Evolutionary conservation across 2,888 invertebrate species (phyloP), one percentile per base, ranked within the genome.

Genomic region (Lutraria lutraria): DNA sequence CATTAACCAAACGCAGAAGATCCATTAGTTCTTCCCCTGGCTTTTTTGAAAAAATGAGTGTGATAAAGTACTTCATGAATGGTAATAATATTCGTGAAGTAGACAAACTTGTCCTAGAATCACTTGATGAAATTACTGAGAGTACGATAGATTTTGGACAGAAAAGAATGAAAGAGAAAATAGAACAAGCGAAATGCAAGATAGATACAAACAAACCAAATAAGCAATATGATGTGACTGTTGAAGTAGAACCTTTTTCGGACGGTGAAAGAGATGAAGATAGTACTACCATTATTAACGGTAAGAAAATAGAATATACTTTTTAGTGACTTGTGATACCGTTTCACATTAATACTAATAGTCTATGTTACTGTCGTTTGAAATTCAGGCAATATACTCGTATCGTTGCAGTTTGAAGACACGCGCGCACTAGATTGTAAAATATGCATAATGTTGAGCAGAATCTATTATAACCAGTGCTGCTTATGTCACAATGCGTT

Each of bases 71-170:
- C 25, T 53, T 54, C 4, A 81, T 13, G 81, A 81, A 81, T 43
- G 52, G 12, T n/a, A 81, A 52, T 25, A 81, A 81, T 54, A 81
- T 81, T 3, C 34, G 15, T 60, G 85, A 85, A 80, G 19, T 85
- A 13, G 85, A 85, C 25, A 21, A 80, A 56, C 56, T 85, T 12
- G 85, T 85, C 13, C 52, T 85, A 29, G 80, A 85, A 56, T 85
- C 85, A 0, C 31, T 85, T 31, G 76, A 76, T 13, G 76, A 76
- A 13, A 76, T 31, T 76, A 34, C 76, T 19, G 16, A 56, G 19
- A 34, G 19, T 1, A 29, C 72, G 8, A 25, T 15, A 29, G 16
- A 29, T 15, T 76, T 31, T 31, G 12, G 76, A 76, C 31, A 76
- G 12, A 76, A 31, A 16, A 76, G 34, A 25, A 34, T 34, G 13